These are phyloP conservation scores for Mesocentrotus franciscanus DNA, from an alignment of 53 echinoderm and acorn worm genomes.

Conservation along the genomic window DNA sequence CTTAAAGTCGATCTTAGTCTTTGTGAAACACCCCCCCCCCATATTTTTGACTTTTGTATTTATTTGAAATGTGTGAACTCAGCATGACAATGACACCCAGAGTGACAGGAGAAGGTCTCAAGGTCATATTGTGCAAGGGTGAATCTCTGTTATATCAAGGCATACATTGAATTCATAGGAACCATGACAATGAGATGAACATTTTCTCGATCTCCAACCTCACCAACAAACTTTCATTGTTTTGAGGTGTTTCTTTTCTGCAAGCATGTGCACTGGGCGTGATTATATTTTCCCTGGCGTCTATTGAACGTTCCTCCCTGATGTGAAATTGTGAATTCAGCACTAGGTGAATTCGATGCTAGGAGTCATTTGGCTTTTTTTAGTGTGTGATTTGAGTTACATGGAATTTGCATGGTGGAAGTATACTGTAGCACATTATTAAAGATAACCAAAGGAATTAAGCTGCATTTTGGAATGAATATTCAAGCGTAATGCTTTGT, in stretches of 20 bases:
- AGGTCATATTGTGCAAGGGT: not conserved
- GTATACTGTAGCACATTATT: no score
- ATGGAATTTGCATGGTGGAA: no score
- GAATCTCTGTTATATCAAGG: not conserved
- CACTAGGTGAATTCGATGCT: not conserved
- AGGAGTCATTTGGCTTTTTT: not conserved
- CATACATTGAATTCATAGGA: not conserved
- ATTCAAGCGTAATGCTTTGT: no score
- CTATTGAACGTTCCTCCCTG: not conserved
- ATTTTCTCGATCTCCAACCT: not conserved
- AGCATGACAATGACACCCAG: not conserved
- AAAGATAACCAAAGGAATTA: not conserved
- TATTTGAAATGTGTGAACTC: not conserved
- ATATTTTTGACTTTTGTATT: not conserved
- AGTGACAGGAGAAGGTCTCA: conserved; percentile 11
- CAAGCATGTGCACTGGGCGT: not conserved
- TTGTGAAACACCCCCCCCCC: no score
- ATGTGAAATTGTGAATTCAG: not conserved
- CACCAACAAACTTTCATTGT: not conserved
- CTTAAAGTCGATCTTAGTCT: no score
- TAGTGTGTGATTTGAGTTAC: not conserved
- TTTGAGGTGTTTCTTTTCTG: not conserved
- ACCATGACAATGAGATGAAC: not conserved
- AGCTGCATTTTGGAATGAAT: not conserved
- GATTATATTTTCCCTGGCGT: not conserved